A percentile compares a stretch with the other conserved stretches of the same genome.
Conservation (phyloP, 1,140 invertebrate genomes). For the Drosophila eugracilis region DNA sequence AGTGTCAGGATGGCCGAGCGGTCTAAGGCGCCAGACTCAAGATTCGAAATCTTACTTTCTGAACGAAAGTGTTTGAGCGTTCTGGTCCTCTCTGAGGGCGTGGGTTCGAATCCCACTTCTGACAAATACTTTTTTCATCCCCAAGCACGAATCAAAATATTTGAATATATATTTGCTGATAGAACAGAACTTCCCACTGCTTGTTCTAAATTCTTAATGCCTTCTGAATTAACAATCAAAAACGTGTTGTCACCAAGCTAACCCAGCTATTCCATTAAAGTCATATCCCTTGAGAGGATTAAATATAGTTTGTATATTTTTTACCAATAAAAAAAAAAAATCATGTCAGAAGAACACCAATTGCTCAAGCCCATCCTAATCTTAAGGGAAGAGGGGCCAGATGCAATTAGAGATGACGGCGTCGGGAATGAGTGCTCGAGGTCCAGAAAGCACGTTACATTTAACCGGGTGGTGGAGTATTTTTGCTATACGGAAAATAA, state of each 20-base stretch:
- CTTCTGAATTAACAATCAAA: not conserved
- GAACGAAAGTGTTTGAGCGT: conserved; percentile 85
- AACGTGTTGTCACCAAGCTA: not conserved
- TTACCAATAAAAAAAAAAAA: not conserved
- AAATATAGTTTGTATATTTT: conserved; percentile 1
- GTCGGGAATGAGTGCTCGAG: not conserved
- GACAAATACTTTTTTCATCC: conserved; percentile 87
- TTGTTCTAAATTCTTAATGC: no score
- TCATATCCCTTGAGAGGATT: no score
- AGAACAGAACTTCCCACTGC: no score
- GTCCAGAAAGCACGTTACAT: conserved; percentile 38
- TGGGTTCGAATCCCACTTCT: conserved; percentile 95
- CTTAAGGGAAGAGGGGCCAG: not conserved
- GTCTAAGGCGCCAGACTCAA: conserved; percentile 91
- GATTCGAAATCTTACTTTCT: conserved; percentile 57
- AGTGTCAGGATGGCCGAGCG: conserved; percentile 88
- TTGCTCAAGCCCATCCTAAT: conserved; percentile 32
- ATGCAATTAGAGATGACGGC: not conserved
- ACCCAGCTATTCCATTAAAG: not conserved
- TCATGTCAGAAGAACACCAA: not conserved
- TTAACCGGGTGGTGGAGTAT: conserved; percentile 41
- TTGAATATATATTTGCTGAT: no score
- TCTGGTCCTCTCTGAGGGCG: conserved; percentile 94
- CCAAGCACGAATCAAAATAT: not conserved
- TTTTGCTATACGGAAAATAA: conserved; percentile 23